Percentiles rank a stretch among this genome's conserved stretches.
phyloP scores from a whole-genome alignment of 2,113 vertebrate genomes.

The Lampris incognitus region DNA sequence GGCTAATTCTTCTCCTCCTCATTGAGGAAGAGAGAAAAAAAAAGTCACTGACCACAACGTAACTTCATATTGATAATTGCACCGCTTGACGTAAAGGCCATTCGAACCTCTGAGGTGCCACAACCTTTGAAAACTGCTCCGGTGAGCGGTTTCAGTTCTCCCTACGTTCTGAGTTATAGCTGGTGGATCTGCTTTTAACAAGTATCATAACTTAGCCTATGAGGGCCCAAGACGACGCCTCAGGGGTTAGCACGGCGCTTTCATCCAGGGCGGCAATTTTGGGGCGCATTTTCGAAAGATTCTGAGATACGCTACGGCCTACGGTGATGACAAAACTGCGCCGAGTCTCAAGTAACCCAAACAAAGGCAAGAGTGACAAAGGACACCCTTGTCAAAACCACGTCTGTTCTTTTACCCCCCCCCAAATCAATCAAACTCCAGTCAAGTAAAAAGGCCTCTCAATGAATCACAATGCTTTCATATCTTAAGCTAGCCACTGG shows the following conservation, averaged over 20 bases:
- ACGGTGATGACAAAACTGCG: background rate
- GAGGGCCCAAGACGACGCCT: slow-evolving; percentile 23
- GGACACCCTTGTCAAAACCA: background rate
- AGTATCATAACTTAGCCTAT: slow-evolving; percentile 27
- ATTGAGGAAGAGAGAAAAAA: too few species aligned
- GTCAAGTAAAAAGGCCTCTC: slow-evolving; percentile 5
- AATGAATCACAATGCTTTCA: slow-evolving; percentile 28
- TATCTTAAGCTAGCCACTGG: slow-evolving; percentile 19
- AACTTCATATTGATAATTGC: slow-evolving; percentile 13
- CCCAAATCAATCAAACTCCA: slow-evolving; percentile 1
- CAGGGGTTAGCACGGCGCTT: slow-evolving; percentile 21
- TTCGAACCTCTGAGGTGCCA: slow-evolving; percentile 47
- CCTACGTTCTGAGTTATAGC: slow-evolving; percentile 13
- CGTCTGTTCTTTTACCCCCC: background rate
- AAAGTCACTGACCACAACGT: too few species aligned
- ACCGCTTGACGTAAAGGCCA: slow-evolving; percentile 55
- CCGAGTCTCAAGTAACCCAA: background rate
- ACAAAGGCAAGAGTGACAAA: background rate
- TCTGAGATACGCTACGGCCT: background rate
- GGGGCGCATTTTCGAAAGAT: background rate
- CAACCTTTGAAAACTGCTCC: slow-evolving; percentile 27
- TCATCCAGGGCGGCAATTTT: slow-evolving; percentile 19
- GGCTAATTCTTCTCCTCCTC: too few species aligned
- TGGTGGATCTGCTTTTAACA: slow-evolving; percentile 6
- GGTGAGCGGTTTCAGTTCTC: background rate